Base-by-base conservation (phyloP, 2,113 vertebrate genomes). In the Neotoma lepida region DNA sequence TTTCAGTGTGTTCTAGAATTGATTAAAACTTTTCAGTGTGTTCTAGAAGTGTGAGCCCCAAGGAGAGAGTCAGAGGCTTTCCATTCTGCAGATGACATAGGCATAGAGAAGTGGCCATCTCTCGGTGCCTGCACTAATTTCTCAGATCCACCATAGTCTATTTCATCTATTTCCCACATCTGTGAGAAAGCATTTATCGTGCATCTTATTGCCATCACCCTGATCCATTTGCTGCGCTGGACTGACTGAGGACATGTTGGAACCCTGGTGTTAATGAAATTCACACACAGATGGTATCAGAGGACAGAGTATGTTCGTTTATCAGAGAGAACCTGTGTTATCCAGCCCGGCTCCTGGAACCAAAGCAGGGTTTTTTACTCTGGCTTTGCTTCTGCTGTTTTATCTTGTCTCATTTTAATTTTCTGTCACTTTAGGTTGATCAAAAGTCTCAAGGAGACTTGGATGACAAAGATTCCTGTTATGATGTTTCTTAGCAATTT, bases 381-480 rank as follows among this genome's bases (percentile, higher is more conserved):
- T 33, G 33, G 5, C 9, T 2, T 76, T 24, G 46, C 54, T 80
- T 73, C 93, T 78, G 41, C 1, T 33, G 35, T 30, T 80, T 93
- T 49, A 39, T 56, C 54, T 88, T 61, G 13, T 70, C 56, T 89
- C 20, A 89, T 71, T 87, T 84, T 81, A 39, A 85, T 95, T 92
- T 90, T 6, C 22, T 98, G 0, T 96, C 17, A 0, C 98, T 97
- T 86, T 89, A 98, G 98, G 88, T 77, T 98, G 94, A 71, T 71
- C 77, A 94, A 96, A 66, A 97, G 91, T n/a, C 81, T 98, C 1
- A 28, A 97, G 73, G 81, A 95, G 39, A 74, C 49, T 1, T 86
- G 97, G 93, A 49, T 82, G 41, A 81, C 73, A 0, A 95, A 86
- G 86, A 93, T 96, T n/a, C 91, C 96, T 6, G 1, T 0, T 0